Base-by-base conservation (phyloP, 2,113 vertebrate species). In the Rhadina sibilatrix region DNA sequence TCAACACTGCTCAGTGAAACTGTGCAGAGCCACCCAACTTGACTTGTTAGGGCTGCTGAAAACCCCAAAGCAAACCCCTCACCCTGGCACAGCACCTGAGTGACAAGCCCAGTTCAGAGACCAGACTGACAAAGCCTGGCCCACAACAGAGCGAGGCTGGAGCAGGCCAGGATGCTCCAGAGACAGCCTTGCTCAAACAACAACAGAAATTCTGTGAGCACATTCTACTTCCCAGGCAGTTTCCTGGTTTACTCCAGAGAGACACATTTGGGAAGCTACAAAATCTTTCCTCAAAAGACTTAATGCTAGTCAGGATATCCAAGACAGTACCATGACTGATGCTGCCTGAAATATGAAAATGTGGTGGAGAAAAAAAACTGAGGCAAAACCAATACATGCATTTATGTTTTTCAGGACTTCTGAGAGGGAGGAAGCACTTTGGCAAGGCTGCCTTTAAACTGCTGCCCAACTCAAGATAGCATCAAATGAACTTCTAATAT, bases 181-280 rank as follows among this genome's bases (percentile, higher is more conserved):
- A 18, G 2, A 53, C 10, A 47, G 20, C 21, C 28, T 13, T 17
- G 31, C 15, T 27, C 46, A 27, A 37, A 47, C 52, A 57, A 37
- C 1, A 1, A 12, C 1, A 30, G 1, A 4, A 65, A 56, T 0
- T 30, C 4, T 4, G 22, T 37, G 6, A 70, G 47, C n/a, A 56
- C 31, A 6, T 19, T 74, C 35, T 7, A n/a, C 53, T 53, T 63
- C 18, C 33, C 71, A 52, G 17, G 12, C 2, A 44, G 3, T 3
- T 85, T 22, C 53, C 9, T 66, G 21, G 18, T n/a, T 71, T 46
- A 54, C 13, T 59, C 21, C 3, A 3, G 9, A 57, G 24, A 61
- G 10, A 3, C 12, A 35, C 37, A 46, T 22, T 44, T 52, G 27
- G 33, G 38, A 71, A 94, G 44, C 25, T 9, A 25, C 0, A 2